Evolutionary conservation across 2,797 vertebrate genomes (phyloP), one percentile per base, ranked within the genome.

Genomic region (Nyctibius grandis): DNA sequence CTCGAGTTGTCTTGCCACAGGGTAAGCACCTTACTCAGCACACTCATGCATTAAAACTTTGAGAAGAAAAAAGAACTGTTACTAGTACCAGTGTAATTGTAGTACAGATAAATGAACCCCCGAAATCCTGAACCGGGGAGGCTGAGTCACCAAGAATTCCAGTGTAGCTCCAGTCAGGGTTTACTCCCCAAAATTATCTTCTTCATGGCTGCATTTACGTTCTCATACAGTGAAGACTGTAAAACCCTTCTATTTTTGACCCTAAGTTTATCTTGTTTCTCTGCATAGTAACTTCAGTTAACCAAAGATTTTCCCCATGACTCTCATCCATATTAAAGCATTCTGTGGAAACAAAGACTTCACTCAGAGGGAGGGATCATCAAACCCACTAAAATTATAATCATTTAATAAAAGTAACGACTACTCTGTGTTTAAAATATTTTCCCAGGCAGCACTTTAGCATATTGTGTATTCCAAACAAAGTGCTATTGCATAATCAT

Each of bases 351-450:
- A 95, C 91, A 95, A 97, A 96, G 95, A 67, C 88, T 95, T 93
- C 83, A 38, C 82, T 95, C 63, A 86, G 67, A 77, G 70, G 73
- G 73, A 94, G 88, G 88, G 91, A 79, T 92, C 88, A 91, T 81
- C 93, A 93, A 78, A 91, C 36, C 44, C 72, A 81, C 91, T 91
- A 90, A 95, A 96, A 94, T 95, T 77, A 92, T 89, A 94, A 96
- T 96, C 40, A 92, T 96, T 97, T 97, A 95, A 92, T 96, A 92
- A 75, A 91, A 88, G 73, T 92, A 96, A 93, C 95, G 90, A 96
- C 83, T 97, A 93, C 88, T 94, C 92, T 91, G 77, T 91, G 95
- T 95, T 95, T 96, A 92, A 96, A 95, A 93, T 91, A 94, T 94
- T 96, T 95, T 94, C 93, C 85, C 83, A 93, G 83, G 91, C 95